Evolutionary conservation across 1,140 invertebrate species (phyloP).

Genomic region (Atta colombica): DNA sequence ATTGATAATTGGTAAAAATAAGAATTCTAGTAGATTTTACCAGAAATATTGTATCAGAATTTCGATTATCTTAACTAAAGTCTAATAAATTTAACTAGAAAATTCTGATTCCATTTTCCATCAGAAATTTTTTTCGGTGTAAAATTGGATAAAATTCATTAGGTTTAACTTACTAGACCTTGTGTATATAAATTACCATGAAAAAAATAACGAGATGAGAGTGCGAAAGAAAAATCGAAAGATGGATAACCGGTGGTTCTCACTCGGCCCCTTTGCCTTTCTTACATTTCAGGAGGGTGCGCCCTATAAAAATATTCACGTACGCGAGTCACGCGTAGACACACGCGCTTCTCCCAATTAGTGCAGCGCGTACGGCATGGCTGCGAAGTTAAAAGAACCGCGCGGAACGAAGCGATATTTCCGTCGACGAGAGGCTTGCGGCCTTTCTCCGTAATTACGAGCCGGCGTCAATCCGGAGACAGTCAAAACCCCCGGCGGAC

Average conservation of each 20-base stretch:
- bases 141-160: neutral
- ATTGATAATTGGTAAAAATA: too few species aligned
- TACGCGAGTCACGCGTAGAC: constrained; percentile 66
- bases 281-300: constrained; percentile 44
- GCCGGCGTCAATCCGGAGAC: constrained; percentile 82
- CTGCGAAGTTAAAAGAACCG: constrained; percentile 82
- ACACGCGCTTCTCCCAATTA: constrained; percentile 85
- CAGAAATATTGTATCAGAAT: too few species aligned
- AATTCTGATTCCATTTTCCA: too few species aligned
- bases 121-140: neutral
- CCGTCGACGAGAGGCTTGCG: constrained; percentile 83
- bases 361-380: constrained; percentile 80
- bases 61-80: too few species aligned
- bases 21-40: too few species aligned
- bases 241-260: constrained; percentile 81
- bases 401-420: constrained; percentile 83
- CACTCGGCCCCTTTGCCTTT: constrained; percentile 65
- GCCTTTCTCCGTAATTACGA: constrained; percentile 81
- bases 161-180: neutral
- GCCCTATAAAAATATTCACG: constrained; percentile 79
- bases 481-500: constrained; percentile 67
- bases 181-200: constrained; percentile 20
- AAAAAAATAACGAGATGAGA: constrained; percentile 42
- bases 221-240: constrained; percentile 77
- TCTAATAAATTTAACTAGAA: too few species aligned